Conservation (phyloP, 2,113 vertebrate species). For the Noturus placidus region DNA sequence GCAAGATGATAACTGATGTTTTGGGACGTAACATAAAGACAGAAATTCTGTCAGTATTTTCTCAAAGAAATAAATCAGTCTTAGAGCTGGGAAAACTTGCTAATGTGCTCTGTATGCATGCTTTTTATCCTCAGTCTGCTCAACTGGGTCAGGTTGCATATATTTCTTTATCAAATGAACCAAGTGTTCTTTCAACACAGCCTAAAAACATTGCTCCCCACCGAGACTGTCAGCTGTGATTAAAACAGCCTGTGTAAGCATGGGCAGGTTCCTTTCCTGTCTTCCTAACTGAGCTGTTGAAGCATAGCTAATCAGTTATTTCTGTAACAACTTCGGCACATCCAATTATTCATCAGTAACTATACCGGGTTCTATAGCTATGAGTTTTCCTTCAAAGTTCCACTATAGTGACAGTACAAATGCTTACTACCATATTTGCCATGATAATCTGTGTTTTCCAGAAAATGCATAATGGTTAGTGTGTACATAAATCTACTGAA, state of each 20-base stretch:
- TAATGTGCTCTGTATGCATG: not conserved
- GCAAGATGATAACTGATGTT: constrained; percentile 19
- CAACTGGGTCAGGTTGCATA: not conserved
- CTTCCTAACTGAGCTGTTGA: constrained; percentile 5
- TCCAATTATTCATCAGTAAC: not conserved
- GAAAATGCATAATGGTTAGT: not conserved
- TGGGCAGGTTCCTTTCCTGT: not conserved
- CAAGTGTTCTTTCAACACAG: constrained; percentile 42
- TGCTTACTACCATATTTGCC: not conserved
- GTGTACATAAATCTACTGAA: not conserved
- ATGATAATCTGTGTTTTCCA: too few relatives aligned
- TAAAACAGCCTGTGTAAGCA: constrained; percentile 39
- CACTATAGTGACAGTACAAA: not conserved
- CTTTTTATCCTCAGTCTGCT: constrained; percentile 18
- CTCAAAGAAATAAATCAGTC: not conserved
- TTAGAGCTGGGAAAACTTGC: not conserved
- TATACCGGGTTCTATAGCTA: not conserved
- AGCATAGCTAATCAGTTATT: constrained; percentile 27
- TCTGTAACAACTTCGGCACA: not conserved
- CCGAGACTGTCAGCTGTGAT: constrained; percentile 7
- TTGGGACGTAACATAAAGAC: constrained; percentile 14
- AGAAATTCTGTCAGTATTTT: constrained; percentile 20
- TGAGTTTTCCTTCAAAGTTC: not conserved
- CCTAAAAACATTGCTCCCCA: constrained; percentile 32
- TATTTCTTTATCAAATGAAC: constrained; percentile 29